Percentiles rank a stretch among this genome's conserved stretches.
These are phyloP conservation scores for Cepphus grylle DNA, from an alignment of 2,113 vertebrate species.

Conservation along the genomic window DNA sequence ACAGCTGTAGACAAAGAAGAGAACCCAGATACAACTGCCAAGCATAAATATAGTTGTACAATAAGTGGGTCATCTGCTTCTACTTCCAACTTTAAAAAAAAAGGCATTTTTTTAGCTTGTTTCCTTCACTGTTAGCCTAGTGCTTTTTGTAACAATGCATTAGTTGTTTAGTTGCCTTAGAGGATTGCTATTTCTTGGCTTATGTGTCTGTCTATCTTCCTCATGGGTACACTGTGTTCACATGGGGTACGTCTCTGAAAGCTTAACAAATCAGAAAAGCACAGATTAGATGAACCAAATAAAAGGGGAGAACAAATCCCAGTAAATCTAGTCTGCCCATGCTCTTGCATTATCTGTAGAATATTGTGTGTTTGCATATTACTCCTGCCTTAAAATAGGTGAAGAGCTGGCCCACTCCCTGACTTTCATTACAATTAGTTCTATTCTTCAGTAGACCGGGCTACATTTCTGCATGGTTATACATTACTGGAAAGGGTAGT, in stretches of 20 bases:
- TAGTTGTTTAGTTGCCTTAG: neutral
- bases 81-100: neutral
- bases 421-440: neutral
- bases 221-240: neutral
- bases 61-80: neutral
- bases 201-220: neutral
- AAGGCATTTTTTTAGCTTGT: neutral
- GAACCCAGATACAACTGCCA: neutral
- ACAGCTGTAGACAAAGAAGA: neutral
- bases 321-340: neutral
- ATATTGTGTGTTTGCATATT: neutral
- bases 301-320: neutral
- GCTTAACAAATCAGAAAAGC: neutral
- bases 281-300: neutral
- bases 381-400: neutral
- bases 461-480: neutral
- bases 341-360: neutral
- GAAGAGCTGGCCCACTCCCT: neutral
- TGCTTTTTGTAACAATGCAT: neutral
- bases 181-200: neutral
- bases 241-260: neutral
- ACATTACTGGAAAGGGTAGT: neutral
- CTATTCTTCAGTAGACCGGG: neutral
- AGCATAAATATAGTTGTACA: neutral
- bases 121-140: neutral